Evolutionary conservation across 2,113 vertebrate species (phyloP), one percentile per base, ranked within the genome.

Genomic region (Prionailurus viverrinus): DNA sequence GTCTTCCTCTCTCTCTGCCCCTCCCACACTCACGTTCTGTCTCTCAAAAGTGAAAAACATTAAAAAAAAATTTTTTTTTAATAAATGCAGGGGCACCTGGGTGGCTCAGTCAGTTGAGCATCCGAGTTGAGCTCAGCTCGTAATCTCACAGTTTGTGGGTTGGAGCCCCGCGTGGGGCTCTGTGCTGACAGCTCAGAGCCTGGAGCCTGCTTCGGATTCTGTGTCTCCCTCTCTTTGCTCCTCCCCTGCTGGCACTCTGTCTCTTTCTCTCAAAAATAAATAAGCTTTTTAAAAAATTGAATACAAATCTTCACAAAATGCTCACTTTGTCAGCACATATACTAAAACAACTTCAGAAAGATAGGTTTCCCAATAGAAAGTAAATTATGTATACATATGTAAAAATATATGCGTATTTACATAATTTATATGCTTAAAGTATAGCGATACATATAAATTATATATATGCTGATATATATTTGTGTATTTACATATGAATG

Each of bases 101-200:
- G 66, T 16, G 29, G 29, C n/a, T 71, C n/a, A 36, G 69, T 71
- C n/a, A 0, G 7, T 21, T 4, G 36, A 21, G 69, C 0, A 3
- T 21, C n/a, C 1, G n/a, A 4, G 8, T 36, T 23, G 3, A 19
- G n/a, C 18, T 36, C 69, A 71, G 18, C 8, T 36, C 9, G 10
- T 39, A n/a, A 71, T 36, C 69, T 39, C 9, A 21, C 8, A 7
- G 69, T 71, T 9, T 19, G 2, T 12, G n/a, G 69, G n/a, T 21
- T 71, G 8, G 0, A 71, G 68, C 16, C 33, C 68, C 7, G 0
- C 8, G 2, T 36, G 0, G 4, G 69, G n/a, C n/a, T 36, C 33
- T 33, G 31, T 3, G 65, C 65, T 61, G 58, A 61, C 21, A 9
- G 58, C 21, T 61, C 21, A 3, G 58, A 61, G 58, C 58, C 6